A percentile compares a stretch with the other conserved stretches of the same genome.
phyloP scores from a whole-genome alignment of 1,140 invertebrate species.

The Diplogasteroides magnus region DNA sequence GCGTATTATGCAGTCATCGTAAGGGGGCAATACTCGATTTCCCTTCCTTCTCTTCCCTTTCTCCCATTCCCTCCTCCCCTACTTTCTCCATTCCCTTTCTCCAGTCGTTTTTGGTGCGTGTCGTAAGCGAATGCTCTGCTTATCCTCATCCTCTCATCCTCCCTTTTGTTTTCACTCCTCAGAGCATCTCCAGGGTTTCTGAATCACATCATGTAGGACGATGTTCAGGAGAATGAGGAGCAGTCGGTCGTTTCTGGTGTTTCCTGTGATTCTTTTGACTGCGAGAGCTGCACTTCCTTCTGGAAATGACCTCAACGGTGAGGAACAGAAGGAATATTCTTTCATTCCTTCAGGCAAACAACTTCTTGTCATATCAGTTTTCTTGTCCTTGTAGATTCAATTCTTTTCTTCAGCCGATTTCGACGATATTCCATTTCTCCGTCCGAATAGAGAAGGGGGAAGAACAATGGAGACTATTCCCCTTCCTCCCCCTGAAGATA shows the following conservation, averaged over 20 bases:
- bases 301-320: no score
- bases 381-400: not conserved
- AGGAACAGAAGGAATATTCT: not conserved
- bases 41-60: not conserved
- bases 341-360: not conserved
- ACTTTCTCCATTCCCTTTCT: not conserved
- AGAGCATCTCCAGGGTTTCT: no score
- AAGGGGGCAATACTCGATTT: no score
- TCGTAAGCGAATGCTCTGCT: not conserved
- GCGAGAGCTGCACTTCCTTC: no score
- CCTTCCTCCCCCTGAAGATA: not conserved
- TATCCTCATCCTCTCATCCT: not conserved
- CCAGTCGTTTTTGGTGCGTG: not conserved
- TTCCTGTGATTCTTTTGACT: no score
- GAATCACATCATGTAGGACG: not conserved
- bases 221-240: not conserved
- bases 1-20: no score
- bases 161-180: not conserved
- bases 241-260: constrained; percentile 1
- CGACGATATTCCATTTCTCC: not conserved
- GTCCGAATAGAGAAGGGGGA: not conserved
- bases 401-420: not conserved
- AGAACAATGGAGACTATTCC: not conserved
- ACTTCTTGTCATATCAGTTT: not conserved
- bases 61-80: not conserved